phyloP scores from a whole-genome alignment of 2,797 vertebrate genomes.

The Ispidina picta region DNA sequence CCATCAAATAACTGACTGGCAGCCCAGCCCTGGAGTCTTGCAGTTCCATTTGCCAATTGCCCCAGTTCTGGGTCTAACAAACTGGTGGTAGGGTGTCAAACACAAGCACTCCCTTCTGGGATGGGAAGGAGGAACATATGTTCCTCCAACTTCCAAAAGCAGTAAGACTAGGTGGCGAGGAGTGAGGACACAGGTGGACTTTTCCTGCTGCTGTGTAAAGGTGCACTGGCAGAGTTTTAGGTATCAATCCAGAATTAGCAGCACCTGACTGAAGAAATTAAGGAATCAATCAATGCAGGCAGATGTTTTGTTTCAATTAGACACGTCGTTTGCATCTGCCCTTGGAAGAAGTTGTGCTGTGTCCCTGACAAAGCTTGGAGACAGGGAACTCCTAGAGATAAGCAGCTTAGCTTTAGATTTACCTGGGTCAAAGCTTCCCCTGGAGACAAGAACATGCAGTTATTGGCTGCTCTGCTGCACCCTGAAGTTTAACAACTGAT shows the following conservation, averaged over 20 bases:
- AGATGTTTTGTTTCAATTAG: not conserved
- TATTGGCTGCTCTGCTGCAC: not conserved
- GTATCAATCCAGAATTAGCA: not conserved
- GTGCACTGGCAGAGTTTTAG: not conserved
- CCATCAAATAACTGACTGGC: not conserved
- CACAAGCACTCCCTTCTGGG: not conserved
- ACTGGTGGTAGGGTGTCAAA: not conserved
- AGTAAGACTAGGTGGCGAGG: not conserved
- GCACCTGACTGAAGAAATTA: not conserved
- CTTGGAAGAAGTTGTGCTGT: not conserved
- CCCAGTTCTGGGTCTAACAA: not conserved
- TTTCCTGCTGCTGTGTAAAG: not conserved
- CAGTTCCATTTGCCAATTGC: not conserved
- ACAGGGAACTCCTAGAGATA: not conserved
- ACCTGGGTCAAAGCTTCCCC: not conserved
- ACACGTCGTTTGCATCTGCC: not conserved
- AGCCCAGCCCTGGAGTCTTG: not conserved
- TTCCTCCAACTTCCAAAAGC: not conserved
- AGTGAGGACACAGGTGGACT: not conserved
- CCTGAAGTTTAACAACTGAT: not conserved
- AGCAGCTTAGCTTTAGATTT: not conserved
- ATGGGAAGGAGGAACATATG: not conserved
- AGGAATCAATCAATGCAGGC: not conserved
- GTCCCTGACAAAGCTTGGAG: not conserved
- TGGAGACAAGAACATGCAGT: not conserved